A percentile compares a stretch with the other conserved stretches of the same genome.
Evolutionary conservation across 1,140 invertebrate genomes (phyloP).

Genomic region (Papilio polyxenes): DNA sequence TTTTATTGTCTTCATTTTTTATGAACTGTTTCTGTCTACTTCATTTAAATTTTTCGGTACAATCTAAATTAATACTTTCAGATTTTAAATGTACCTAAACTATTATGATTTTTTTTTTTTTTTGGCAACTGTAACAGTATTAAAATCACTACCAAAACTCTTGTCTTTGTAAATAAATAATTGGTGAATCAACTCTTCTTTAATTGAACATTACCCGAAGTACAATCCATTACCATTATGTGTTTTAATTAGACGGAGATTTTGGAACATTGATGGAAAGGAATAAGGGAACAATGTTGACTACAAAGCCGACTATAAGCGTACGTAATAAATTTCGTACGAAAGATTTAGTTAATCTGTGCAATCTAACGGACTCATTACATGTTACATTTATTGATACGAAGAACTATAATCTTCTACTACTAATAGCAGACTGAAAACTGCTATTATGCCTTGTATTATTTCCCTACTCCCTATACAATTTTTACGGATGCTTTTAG

Average conservation of each 20-base stretch:
- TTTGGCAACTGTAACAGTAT: no score
- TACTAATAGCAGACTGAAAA: background rate
- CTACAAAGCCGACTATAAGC: constrained; percentile 1
- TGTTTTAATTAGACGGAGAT: constrained; percentile 21
- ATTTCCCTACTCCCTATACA: no score
- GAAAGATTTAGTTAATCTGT: constrained; percentile 1
- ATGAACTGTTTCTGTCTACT: background rate
- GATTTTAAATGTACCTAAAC: no score
- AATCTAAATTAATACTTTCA: no score
- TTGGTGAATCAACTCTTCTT: background rate
- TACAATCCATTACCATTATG: constrained; percentile 11
- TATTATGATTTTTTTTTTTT: no score
- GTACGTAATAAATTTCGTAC: constrained; percentile 2
- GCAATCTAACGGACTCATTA: background rate
- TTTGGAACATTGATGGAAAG: constrained; percentile 1
- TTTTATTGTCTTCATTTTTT: background rate
- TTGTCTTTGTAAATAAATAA: no score
- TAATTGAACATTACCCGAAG: background rate
- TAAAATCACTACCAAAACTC: no score
- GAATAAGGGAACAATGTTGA: constrained; percentile 12
- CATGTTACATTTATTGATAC: constrained; percentile 11
- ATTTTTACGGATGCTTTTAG: no score
- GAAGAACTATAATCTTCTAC: background rate
- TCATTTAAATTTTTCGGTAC: background rate
- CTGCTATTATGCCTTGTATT: background rate